Percentiles rank a stretch among this genome's conserved stretches.
Conservation (phyloP, 37 sponge, comb jelly and placozoan genomes). For the Ianthella basta region DNA sequence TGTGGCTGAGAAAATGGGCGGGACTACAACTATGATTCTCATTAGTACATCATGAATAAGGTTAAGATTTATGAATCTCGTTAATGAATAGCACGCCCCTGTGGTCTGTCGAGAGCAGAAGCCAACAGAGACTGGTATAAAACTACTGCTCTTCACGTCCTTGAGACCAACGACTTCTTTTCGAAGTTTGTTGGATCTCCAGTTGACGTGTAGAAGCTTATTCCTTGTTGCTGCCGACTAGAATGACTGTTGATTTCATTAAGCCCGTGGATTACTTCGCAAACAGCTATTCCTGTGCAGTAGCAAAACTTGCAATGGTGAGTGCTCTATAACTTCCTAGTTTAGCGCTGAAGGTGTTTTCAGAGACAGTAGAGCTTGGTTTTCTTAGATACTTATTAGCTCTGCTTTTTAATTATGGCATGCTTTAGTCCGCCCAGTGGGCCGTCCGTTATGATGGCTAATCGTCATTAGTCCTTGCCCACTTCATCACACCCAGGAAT, state of each 20-base stretch:
- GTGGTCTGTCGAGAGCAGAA: conserved; percentile 7
- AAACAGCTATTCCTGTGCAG: conserved; percentile 22
- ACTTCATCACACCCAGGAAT: conserved; percentile 9
- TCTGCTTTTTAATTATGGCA: neutral
- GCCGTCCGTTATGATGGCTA: conserved; percentile 3
- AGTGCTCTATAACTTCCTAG: neutral
- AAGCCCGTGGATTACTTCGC: conserved; percentile 20
- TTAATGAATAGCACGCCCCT: neutral
- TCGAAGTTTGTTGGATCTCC: conserved; percentile 5
- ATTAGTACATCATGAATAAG: conserved; percentile 6
- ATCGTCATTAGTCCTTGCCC: conserved; percentile 9
- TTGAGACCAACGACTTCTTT: conserved; percentile 7
- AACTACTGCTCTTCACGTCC: neutral
- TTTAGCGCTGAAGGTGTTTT: too few relatives aligned
- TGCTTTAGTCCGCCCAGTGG: conserved; percentile 25
- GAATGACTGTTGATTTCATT: conserved; percentile 8
- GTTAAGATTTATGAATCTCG: conserved; percentile 4
- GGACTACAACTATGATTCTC: neutral
- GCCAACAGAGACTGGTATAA: neutral
- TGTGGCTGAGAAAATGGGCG: neutral
- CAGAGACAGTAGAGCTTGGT: neutral
- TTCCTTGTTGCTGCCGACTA: neutral
- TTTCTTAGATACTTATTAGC: neutral
- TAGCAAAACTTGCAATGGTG: conserved; percentile 26
- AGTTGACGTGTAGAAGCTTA: neutral